Evolutionary conservation across 2,888 invertebrate species (phyloP), one percentile per base, ranked within the genome.

Genomic region (Melanophora roralis): DNA sequence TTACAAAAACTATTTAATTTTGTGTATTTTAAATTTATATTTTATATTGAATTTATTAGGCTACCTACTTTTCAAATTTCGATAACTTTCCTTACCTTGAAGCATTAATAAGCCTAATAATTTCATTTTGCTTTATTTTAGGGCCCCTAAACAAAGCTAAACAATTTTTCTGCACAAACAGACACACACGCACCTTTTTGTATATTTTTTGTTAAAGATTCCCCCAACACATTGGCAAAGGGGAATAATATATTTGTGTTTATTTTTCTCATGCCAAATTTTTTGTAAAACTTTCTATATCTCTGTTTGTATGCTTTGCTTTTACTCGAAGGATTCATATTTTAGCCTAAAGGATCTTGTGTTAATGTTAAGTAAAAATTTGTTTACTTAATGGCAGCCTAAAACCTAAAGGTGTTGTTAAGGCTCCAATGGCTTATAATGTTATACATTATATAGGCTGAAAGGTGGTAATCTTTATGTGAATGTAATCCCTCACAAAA

Each of bases 91-190:
- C 45, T 53, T 62, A 9, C 36, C 51, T 21, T 21, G 23, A 43
- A 74, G 49, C 57, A 16, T 59, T 27, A 65, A 67, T 74, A 74
- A 74, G 74, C 67, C 67, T 67, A 11, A 65, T 74, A 57, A 65
- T 49, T 57, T 65, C 47, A 47, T 55, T 68, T 8, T 38, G n/a
- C 21, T 21, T 19, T 57, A 8, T n/a, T 38, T 45, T 34, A 55
- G 16, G 55, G 55, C 9, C 53, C 21, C 51, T 72, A n/a, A 4
- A 1, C 7, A 36, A 53, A 43, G 14, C 14, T 12, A 67, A 34
- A 34, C 59, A 59, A 67, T 59, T 67, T n/a, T n/a, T 72, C n/a
- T 43, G 14, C 43, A 60, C 3, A 27, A 27, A 27, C 3, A 27
- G 6, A 27, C 27, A 27, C 27, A 43, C 11, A 53, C 3, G 7